A percentile compares a stretch with the other conserved stretches of the same genome.
Evolutionary conservation across 1,140 invertebrate genomes (phyloP).

Genomic region (Euschistus heros): DNA sequence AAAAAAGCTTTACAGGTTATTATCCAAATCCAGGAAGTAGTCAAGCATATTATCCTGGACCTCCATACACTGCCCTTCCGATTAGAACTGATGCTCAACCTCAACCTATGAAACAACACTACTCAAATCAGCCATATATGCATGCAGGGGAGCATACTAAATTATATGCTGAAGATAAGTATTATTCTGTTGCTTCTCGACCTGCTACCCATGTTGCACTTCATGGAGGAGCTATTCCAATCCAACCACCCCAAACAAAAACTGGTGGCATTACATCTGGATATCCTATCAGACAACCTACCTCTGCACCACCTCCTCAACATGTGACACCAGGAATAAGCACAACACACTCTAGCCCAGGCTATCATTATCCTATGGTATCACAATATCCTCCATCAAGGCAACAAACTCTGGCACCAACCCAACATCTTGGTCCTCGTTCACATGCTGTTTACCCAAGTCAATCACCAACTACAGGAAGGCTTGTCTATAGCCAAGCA

Average conservation of each 20-base stretch:
- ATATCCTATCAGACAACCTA: conserved; percentile 41
- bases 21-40: conserved; percentile 8
- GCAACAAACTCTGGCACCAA: neutral
- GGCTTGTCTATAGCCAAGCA: conserved; percentile 28
- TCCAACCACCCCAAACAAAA: conserved; percentile 42
- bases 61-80: neutral
- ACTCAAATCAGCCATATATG: conserved; percentile 7
- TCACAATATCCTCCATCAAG: neutral
- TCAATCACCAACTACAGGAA: conserved; percentile 20
- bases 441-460: conserved; percentile 25
- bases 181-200: conserved; percentile 30
- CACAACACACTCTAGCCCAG: conserved; percentile 20
- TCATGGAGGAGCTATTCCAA: conserved; percentile 41
- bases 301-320: conserved; percentile 25
- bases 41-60: neutral
- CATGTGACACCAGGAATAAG: conserved; percentile 18
- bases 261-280: conserved; percentile 45
- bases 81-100: conserved; percentile 4
- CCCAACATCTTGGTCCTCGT: neutral
- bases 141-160: conserved; percentile 26
- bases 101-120: conserved; percentile 11
- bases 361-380: neutral
- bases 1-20: neutral
- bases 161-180: conserved; percentile 26
- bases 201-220: conserved; percentile 40